Percentiles rank a stretch among this genome's conserved stretches.
Conservation (phyloP, 2,888 invertebrate species). For the Dynastes grantii region DNA sequence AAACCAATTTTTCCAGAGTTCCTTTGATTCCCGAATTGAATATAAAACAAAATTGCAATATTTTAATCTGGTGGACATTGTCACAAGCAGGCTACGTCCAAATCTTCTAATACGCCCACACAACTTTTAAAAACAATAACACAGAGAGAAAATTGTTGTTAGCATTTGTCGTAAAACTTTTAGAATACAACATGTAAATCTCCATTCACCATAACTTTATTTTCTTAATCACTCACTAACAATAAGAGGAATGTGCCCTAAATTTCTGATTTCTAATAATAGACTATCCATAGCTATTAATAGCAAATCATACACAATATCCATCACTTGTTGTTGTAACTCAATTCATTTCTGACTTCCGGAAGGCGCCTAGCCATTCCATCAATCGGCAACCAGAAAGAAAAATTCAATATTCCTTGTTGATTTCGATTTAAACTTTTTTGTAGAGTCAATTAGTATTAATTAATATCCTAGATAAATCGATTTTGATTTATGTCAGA, state of each 20-base stretch:
- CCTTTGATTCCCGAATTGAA: too few relatives aligned
- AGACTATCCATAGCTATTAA: background rate
- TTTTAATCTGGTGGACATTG: too few relatives aligned
- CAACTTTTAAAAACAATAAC: too few relatives aligned
- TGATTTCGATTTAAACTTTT: conserved; percentile 28
- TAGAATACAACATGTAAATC: background rate
- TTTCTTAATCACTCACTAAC: background rate
- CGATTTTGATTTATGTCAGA: conserved; percentile 24
- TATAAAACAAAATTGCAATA: too few relatives aligned
- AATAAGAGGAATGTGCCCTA: background rate
- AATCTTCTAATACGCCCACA: too few relatives aligned
- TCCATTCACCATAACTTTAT: background rate
- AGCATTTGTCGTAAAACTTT: background rate
- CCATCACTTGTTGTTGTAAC: background rate
- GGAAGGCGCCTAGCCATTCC: conserved; percentile 29
- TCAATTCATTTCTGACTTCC: background rate
- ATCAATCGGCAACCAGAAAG: background rate
- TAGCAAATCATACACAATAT: background rate
- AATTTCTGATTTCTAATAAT: background rate
- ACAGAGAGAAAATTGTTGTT: background rate
- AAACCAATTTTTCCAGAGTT: too few relatives aligned
- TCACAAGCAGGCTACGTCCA: too few relatives aligned
- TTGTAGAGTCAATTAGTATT: conserved; percentile 15
- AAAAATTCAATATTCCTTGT: background rate
- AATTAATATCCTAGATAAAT: conserved; percentile 32